Base-by-base conservation (phyloP, 1,140 invertebrate genomes). In the Palaemon carinicauda region DNA sequence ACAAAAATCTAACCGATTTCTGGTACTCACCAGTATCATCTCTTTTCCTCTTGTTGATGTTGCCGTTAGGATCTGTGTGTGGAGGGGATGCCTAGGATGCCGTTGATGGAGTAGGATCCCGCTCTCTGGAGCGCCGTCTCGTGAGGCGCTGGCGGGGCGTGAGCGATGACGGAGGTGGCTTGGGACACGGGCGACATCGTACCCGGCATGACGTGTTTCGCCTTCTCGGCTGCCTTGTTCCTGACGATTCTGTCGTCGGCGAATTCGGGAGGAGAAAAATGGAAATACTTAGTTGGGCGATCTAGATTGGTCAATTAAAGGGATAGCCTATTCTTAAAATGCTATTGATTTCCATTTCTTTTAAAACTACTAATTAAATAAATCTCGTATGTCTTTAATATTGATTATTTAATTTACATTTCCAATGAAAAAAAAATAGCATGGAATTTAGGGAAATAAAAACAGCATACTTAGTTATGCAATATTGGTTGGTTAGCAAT, bases 211-310 rank as follows among this genome's bases (percentile, higher is more conserved):
- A 89, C 73, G 90, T 97, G 95, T 91, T 98, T 98, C 90, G 97
- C 97, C 91, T 98, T 98, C 92, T 98, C 97, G 5, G 97, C 97
- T 15, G 97, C 97, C 91, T 98, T 98, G 92, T 98, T 98, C 83
- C 97, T 94, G 69, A 98, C 97, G 92, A 98, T 98, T 93, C 97
- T 98, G 92, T 9, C 91, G 92, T 90, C 91, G 90, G 89, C 79
- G 60, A n/a, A n/a, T n/a, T 88, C 88, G 41, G 21, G 12, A 19
- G n/a, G n/a, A n/a, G n/a, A n/a, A n/a, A n/a, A n/a, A n/a, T n/a
- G n/a, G n/a, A n/a, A n/a, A n/a, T n/a, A n/a, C n/a, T n/a, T n/a
- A n/a, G n/a, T n/a, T n/a, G n/a, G n/a, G n/a, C n/a, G n/a, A n/a
- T n/a, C n/a, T n/a, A n/a, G n/a, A n/a, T n/a, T n/a, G n/a, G n/a